Evolutionary conservation across 2,888 invertebrate species (phyloP).

Genomic region (Dryocosmus kuriphilus): DNA sequence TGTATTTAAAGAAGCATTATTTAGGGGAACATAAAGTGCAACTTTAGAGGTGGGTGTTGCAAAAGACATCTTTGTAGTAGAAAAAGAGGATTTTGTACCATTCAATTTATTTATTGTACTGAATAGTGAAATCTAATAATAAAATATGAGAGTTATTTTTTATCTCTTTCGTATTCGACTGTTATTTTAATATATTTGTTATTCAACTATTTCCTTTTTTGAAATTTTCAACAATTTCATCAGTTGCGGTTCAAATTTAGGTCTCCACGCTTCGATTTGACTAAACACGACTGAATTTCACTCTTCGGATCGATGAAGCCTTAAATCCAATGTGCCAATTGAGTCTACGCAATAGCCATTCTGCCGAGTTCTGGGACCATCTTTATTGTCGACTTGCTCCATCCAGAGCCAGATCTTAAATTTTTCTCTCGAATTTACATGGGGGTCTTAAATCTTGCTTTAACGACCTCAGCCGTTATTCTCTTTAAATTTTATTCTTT

Average conservation of each 20-base stretch:
- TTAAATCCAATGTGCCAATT: slow-evolving; percentile 34
- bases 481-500: slow-evolving; percentile 20
- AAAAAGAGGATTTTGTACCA: too few species aligned
- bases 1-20: too few species aligned
- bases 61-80: too few species aligned
- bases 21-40: too few species aligned
- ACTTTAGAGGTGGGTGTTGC: too few species aligned
- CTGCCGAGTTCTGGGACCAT: slow-evolving; percentile 19
- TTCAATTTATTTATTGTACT: too few species aligned
- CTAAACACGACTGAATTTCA: slow-evolving; percentile 40
- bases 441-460: slow-evolving; percentile 29
- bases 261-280: slow-evolving; percentile 33
- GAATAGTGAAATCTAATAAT: too few species aligned
- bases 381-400: slow-evolving; percentile 30
- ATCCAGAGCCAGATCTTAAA: neutral
- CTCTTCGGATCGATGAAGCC: slow-evolving; percentile 22
- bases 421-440: neutral
- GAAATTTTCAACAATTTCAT: too few species aligned
- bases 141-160: too few species aligned
- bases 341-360: slow-evolving; percentile 30
- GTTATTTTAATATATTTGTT: neutral
- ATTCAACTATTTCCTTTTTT: too few species aligned
- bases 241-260: neutral
- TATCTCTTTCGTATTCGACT: too few species aligned
- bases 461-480: slow-evolving; percentile 16